Base-by-base conservation (phyloP, 2,113 vertebrate genomes). In the Megaceryle torquata region DNA sequence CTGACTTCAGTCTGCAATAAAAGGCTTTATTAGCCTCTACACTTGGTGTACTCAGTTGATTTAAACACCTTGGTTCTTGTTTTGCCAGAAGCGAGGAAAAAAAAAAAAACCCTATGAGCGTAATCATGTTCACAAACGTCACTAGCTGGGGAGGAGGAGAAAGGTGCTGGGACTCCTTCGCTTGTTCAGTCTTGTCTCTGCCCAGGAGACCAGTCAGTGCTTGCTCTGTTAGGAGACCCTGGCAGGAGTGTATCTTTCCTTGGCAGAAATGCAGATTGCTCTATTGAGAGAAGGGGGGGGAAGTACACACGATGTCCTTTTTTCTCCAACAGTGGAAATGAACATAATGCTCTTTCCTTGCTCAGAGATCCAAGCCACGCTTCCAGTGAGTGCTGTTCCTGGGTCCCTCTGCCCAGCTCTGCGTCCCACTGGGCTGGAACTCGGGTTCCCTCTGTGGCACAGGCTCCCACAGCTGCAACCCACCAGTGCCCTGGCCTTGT, bases 401-500 rank as follows among this genome's bases (percentile, higher is more conserved):
- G 0, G 18, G 59, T 46, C 43, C 44, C 12, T 39, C 57, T 39
- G 24, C 71, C 37, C 37, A 5, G 75, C 65, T 22, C 65, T 3
- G 2, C 0, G 0, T 9, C 6, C 67, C 6, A 0, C 37, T 14
- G 75, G 72, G 60, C 50, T 39, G 63, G 56, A 63, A 50, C 43
- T n/a, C 14, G 5, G 21, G 37, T 39, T n/a, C 11, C 18, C 41
- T 25, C 51, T 12, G 15, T 0, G 1, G 15, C 1, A 0, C 0
- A 12, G 39, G 53, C 50, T 90, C 44, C 46, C 16, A 1, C 35
- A 10, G 56, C 92, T 70, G 48, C 67, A 28, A 1, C 51, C 41
- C 1, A 0, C 5, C 70, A 0, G 37, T 6, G 88, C 72, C 82
- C 72, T 0, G 2, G 35, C 46, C 31, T 41, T 14, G 0, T 31